Evolutionary conservation across 2,113 vertebrate genomes (phyloP).

Genomic region (Boulengeromyrus knoepffleri): DNA sequence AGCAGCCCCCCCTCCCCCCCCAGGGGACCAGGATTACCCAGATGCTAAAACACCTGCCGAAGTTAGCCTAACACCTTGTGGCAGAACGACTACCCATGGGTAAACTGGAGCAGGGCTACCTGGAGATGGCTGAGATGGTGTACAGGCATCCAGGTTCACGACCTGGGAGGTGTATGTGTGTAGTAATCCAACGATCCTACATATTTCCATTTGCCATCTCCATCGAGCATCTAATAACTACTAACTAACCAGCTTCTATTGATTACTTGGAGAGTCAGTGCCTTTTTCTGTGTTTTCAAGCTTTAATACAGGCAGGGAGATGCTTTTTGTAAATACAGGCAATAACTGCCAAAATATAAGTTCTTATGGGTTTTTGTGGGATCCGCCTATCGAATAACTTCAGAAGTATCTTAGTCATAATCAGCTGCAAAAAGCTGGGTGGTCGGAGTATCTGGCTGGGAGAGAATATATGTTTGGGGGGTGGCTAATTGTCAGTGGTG

Average conservation of each 20-base stretch:
- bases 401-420: background rate
- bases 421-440: background rate
- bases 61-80: conserved; percentile 13
- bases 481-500: conserved; percentile 15
- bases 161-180: background rate
- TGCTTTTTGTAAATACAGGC: background rate
- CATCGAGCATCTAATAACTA: background rate
- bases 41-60: background rate
- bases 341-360: background rate
- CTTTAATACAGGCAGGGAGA: background rate
- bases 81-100: conserved; percentile 5
- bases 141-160: background rate
- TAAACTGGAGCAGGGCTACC: background rate
- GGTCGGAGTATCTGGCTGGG: background rate
- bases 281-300: background rate
- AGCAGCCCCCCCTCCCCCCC: no score
- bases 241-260: background rate
- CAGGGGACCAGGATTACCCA: conserved; percentile 21
- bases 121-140: background rate
- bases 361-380: background rate
- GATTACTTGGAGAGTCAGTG: background rate
- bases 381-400: background rate
- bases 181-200: background rate
- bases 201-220: background rate
- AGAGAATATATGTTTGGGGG: background rate